phyloP scores from a whole-genome alignment of 53 echinoderm and acorn worm genomes.

The Hippasteria phrygiana region DNA sequence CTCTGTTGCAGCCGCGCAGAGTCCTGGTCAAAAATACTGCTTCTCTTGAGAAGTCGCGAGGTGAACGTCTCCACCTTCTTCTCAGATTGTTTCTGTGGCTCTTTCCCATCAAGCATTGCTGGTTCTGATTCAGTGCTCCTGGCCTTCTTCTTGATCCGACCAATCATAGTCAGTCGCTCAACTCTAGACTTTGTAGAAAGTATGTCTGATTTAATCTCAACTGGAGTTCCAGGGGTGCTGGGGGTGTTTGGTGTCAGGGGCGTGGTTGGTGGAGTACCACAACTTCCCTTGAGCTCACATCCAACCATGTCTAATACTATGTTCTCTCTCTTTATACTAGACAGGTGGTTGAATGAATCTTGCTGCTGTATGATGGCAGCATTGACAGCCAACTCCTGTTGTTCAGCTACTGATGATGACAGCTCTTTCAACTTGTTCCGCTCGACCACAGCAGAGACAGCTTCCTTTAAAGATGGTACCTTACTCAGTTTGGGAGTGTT shows the following conservation, averaged over 20 bases:
- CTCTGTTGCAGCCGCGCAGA: constrained; percentile 81
- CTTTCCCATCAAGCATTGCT: constrained; percentile 57
- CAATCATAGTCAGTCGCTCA: constrained; percentile 67
- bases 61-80: constrained; percentile 66
- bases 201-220: constrained; percentile 69
- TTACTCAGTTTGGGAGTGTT: constrained; percentile 19
- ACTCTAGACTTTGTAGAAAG: constrained; percentile 74
- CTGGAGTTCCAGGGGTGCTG: constrained; percentile 80
- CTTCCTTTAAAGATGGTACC: constrained; percentile 54
- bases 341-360: constrained; percentile 12
- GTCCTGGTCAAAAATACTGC: constrained; percentile 95
- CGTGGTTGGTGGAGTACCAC: constrained; percentile 80
- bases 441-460: constrained; percentile 37
- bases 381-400: constrained; percentile 22
- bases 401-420: neutral
- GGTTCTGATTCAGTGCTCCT: constrained; percentile 78
- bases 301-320: constrained; percentile 12
- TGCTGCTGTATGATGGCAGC: constrained; percentile 5
- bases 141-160: constrained; percentile 92
- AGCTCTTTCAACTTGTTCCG: constrained; percentile 34
- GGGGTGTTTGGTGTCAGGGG: constrained; percentile 92
- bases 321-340: constrained; percentile 24
- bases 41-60: constrained; percentile 72
- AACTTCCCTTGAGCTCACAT: constrained; percentile 51
- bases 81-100: constrained; percentile 65